Conservation (phyloP, 1,140 invertebrate genomes). For the Chironomus tepperi region DNA sequence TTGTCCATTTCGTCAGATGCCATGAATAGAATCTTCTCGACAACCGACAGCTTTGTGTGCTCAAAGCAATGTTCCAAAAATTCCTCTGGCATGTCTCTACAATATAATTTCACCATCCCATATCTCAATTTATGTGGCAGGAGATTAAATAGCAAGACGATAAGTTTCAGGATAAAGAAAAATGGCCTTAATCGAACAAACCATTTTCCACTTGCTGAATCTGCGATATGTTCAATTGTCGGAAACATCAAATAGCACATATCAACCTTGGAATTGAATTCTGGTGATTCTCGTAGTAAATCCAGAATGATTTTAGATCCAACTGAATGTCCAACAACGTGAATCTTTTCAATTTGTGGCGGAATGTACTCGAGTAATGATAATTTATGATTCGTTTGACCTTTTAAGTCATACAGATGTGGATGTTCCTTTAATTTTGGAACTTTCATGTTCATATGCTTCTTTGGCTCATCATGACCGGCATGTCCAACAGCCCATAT, state of each 20-base stretch:
- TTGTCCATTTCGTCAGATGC: slow-evolving; percentile 54
- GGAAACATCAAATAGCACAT: slow-evolving; percentile 70
- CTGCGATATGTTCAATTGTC: slow-evolving; percentile 67
- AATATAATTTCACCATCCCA: not conserved
- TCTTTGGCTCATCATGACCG: slow-evolving; percentile 50
- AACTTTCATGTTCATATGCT: slow-evolving; percentile 35
- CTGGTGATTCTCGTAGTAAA: slow-evolving; percentile 48
- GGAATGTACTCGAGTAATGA: slow-evolving; percentile 64
- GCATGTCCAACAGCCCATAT: slow-evolving; percentile 51
- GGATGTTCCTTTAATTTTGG: slow-evolving; percentile 44
- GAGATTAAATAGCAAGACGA: slow-evolving; percentile 44
- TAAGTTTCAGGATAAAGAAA: slow-evolving; percentile 33
- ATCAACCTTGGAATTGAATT: slow-evolving; percentile 42
- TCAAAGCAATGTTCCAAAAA: slow-evolving; percentile 40
- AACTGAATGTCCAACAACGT: slow-evolving; percentile 77
- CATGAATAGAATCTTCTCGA: slow-evolving; percentile 48
- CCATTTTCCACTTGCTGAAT: slow-evolving; percentile 58
- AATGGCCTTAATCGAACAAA: slow-evolving; percentile 43
- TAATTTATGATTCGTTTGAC: slow-evolving; percentile 72
- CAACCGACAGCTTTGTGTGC: slow-evolving; percentile 44
- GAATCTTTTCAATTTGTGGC: slow-evolving; percentile 54
- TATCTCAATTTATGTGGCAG: slow-evolving; percentile 30
- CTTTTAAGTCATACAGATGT: slow-evolving; percentile 55
- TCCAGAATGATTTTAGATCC: slow-evolving; percentile 72
- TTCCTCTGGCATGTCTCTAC: slow-evolving; percentile 42